These are phyloP conservation scores for Phocoena sinus DNA, from an alignment of 2,113 vertebrate species.

Conservation along the genomic window DNA sequence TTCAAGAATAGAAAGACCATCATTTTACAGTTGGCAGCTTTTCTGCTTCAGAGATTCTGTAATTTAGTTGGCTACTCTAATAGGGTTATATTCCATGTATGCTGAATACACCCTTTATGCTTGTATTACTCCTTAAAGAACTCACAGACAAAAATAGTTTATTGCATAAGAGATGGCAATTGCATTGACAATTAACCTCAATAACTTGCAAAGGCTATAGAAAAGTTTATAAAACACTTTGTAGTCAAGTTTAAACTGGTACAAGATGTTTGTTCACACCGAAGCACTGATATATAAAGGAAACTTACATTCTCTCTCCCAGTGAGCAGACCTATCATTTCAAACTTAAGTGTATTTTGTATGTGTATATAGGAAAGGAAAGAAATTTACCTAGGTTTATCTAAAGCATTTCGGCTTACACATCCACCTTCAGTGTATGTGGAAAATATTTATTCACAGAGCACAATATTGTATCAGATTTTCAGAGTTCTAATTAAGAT, in stretches of 20 bases:
- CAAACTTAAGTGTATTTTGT: constrained; percentile 30
- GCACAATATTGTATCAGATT: constrained; percentile 1
- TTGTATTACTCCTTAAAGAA: constrained; percentile 74
- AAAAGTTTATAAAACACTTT: constrained; percentile 68
- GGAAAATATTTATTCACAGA: constrained; percentile 32
- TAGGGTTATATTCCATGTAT: constrained; percentile 75
- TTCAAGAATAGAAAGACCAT: constrained; percentile 74
- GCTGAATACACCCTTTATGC: constrained; percentile 74
- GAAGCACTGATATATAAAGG: constrained; percentile 52
- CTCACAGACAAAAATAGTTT: constrained; percentile 75
- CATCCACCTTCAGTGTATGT: not conserved
- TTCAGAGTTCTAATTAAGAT: constrained; percentile 56
- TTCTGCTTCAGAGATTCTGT: constrained; percentile 76
- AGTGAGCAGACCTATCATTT: constrained; percentile 43
- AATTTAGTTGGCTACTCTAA: constrained; percentile 78
- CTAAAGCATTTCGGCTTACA: not conserved
- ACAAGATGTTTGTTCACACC: constrained; percentile 60
- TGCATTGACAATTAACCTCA: constrained; percentile 76
- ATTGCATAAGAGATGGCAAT: constrained; percentile 73
- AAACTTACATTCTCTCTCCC: not conserved
- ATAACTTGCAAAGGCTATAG: constrained; percentile 65
- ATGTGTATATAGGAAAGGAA: not conserved
- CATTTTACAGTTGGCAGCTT: constrained; percentile 72
- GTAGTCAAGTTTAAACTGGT: constrained; percentile 63
- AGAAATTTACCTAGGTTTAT: not conserved